Evolutionary conservation across 2,113 vertebrate species (phyloP).

Genomic region (Mustela nigripes): DNA sequence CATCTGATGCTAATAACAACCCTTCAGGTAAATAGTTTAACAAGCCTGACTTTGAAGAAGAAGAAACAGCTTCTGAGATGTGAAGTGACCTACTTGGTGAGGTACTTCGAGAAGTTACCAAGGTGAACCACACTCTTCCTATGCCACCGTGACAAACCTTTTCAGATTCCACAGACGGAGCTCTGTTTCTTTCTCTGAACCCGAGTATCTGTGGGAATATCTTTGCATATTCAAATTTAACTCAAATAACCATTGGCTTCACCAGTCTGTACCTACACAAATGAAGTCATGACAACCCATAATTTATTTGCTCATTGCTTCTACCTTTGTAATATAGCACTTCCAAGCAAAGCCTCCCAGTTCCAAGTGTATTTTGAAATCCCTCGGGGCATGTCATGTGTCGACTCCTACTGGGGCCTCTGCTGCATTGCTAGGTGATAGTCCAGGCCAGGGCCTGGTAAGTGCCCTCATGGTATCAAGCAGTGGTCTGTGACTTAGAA

Average conservation of each 20-base stretch:
- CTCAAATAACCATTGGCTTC: not conserved
- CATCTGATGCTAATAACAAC: not conserved
- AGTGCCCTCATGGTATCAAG: not conserved
- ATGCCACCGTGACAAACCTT: not conserved
- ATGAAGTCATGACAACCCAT: slow-evolving; percentile 9
- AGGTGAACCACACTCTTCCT: not conserved
- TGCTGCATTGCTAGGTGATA: not conserved
- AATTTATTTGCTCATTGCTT: slow-evolving; percentile 32
- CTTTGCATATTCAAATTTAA: slow-evolving; percentile 21
- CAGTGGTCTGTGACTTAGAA: not conserved
- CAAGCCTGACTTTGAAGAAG: not conserved
- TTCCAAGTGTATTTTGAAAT: not conserved
- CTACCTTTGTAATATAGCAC: not conserved
- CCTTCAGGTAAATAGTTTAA: not conserved
- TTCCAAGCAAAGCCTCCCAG: not conserved
- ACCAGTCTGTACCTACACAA: not conserved
- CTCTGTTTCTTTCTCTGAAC: not conserved
- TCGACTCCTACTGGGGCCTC: not conserved
- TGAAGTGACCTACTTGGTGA: not conserved
- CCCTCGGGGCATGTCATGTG: not conserved
- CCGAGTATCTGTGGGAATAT: not conserved
- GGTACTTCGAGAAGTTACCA: not conserved
- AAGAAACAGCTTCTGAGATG: not conserved
- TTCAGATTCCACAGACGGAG: not conserved
- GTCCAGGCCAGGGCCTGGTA: not conserved